Percentiles rank a stretch among this genome's conserved stretches.
Conservation (phyloP, 2,888 invertebrate species). For the Andricus curvator region DNA sequence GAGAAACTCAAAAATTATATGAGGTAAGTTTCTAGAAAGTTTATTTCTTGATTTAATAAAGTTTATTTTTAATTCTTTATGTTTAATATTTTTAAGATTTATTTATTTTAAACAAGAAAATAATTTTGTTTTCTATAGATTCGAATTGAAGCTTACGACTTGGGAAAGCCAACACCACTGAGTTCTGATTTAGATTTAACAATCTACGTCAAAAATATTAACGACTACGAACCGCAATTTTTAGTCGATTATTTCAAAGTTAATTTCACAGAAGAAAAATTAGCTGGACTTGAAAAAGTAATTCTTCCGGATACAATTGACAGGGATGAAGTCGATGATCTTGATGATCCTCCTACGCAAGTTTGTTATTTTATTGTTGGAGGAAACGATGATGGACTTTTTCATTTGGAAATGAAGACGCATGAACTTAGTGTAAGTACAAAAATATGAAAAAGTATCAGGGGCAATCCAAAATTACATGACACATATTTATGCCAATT, state of each 20-base stretch:
- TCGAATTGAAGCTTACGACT: constrained; percentile 93
- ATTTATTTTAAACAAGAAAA: background rate
- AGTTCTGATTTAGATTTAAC: constrained; percentile 93
- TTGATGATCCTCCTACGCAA: constrained; percentile 88
- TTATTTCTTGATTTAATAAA: constrained; percentile 24
- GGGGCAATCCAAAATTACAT: no score
- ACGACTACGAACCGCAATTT: constrained; percentile 94
- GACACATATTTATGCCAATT: no score
- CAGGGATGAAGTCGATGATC: constrained; percentile 90
- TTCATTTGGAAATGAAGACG: constrained; percentile 85
- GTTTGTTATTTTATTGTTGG: constrained; percentile 96
- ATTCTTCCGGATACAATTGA: constrained; percentile 91
- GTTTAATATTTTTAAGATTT: constrained; percentile 7
- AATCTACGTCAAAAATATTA: constrained; percentile 92
- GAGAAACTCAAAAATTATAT: constrained; percentile 92
- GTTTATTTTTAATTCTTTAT: background rate
- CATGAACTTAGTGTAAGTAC: constrained; percentile 84
- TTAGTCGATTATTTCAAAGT: constrained; percentile 85
- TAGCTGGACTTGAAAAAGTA: constrained; percentile 83
- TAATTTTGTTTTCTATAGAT: constrained; percentile 80
- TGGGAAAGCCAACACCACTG: constrained; percentile 91
- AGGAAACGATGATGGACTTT: constrained; percentile 87
- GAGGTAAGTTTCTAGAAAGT: constrained; percentile 81
- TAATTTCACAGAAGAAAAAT: constrained; percentile 84
- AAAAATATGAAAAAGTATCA: constrained; percentile 26